phyloP scores from a whole-genome alignment of 2,113 vertebrate genomes.

The Steatornis caripensis region DNA sequence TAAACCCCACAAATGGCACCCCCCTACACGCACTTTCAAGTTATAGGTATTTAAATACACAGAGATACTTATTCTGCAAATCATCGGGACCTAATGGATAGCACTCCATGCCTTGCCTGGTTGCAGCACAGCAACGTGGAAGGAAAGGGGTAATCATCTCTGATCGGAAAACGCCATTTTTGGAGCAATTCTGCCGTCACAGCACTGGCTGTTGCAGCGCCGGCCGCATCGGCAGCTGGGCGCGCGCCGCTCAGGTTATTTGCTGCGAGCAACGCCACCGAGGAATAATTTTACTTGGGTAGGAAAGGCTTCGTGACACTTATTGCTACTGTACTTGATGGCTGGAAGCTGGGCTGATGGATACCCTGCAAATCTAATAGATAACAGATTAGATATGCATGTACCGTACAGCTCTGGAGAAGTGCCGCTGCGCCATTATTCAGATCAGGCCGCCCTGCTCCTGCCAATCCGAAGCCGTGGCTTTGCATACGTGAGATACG shows the following conservation, averaged over 20 bases:
- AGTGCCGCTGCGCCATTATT: background rate
- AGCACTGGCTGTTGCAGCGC: background rate
- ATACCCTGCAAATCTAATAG: constrained; percentile 22
- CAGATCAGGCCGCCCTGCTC: background rate
- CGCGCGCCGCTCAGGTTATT: fast-evolving
- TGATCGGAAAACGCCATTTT: background rate
- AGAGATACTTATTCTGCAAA: background rate
- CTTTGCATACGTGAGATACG: background rate
- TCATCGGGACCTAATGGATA: background rate
- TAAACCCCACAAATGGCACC: no score
- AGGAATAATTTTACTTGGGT: constrained; percentile 15
- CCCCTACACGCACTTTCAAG: background rate
- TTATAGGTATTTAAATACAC: background rate
- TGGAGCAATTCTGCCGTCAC: background rate
- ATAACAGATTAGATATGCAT: background rate
- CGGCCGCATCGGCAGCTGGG: fast-evolving
- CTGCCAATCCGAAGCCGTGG: background rate
- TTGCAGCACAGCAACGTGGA: fast-evolving
- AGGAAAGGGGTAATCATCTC: background rate
- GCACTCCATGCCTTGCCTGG: background rate
- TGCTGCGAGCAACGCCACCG: background rate
- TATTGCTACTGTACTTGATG: background rate
- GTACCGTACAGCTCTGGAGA: background rate
- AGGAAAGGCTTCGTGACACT: constrained; percentile 28
- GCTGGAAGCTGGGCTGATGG: constrained; percentile 34